Percentiles rank a stretch among this genome's conserved stretches.
Conservation (phyloP, 2,797 vertebrate genomes). For the Lepus townsendii region DNA sequence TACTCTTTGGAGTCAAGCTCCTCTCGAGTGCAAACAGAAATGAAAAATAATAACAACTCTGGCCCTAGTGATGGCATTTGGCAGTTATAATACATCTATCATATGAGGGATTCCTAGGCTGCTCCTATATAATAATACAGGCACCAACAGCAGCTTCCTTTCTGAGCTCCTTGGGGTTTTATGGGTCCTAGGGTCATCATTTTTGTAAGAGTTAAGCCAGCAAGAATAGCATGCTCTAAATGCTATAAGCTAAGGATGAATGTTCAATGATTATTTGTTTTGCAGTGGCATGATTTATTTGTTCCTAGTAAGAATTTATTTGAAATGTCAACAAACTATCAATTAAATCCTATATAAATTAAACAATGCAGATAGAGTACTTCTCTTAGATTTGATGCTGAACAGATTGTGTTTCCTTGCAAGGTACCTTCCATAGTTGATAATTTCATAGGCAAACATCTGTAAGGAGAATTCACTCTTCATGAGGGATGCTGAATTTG, state of each 20-base stretch:
- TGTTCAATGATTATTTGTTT: constrained; percentile 68
- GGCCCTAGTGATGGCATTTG: constrained; percentile 41
- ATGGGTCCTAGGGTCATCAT: constrained; percentile 65
- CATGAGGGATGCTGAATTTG: constrained; percentile 69
- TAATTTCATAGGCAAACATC: constrained; percentile 81
- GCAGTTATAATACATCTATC: constrained; percentile 63
- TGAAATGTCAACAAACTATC: constrained; percentile 74
- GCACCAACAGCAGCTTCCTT: constrained; percentile 27
- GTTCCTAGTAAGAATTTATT: constrained; percentile 72
- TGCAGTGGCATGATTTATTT: constrained; percentile 65
- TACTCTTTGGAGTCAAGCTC: constrained; percentile 60
- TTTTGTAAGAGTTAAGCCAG: constrained; percentile 66
- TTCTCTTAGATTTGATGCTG: constrained; percentile 57
- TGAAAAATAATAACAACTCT: constrained; percentile 64
- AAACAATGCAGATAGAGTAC: constrained; percentile 25
- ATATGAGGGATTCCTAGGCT: constrained; percentile 39
- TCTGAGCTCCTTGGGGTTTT: constrained; percentile 51
- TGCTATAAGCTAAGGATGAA: constrained; percentile 29
- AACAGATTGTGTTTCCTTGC: constrained; percentile 79
- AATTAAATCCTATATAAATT: constrained; percentile 69
- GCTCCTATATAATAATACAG: constrained; percentile 63
- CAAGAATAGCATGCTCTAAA: constrained; percentile 40
- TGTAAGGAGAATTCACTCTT: constrained; percentile 77
- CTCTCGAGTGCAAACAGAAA: constrained; percentile 54
- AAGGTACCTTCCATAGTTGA: constrained; percentile 74